Evolutionary conservation across 1,140 invertebrate genomes (phyloP).

Genomic region (Hydropsyche tenuis): DNA sequence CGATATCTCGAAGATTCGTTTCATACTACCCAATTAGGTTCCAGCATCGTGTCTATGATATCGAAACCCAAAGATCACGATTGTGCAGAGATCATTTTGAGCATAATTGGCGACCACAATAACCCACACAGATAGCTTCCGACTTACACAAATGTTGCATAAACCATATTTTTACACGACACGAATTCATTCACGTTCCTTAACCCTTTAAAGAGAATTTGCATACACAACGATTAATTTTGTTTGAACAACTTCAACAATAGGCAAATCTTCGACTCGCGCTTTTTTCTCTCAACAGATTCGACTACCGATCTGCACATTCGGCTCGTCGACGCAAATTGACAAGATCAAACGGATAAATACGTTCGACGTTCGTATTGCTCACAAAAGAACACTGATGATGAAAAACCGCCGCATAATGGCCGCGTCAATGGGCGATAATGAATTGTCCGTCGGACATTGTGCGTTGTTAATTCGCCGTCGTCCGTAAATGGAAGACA

Average conservation of each 20-base stretch:
- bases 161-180: too few species aligned
- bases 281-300: not conserved
- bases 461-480: conserved; percentile 12
- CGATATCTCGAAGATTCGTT: conserved; percentile 2
- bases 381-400: conserved; percentile 13
- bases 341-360: conserved; percentile 5
- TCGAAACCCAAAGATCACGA: not conserved
- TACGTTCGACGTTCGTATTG: not conserved
- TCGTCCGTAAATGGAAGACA: not conserved
- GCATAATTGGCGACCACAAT: not conserved
- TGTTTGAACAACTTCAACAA: too few species aligned
- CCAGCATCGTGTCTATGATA: conserved; percentile 17
- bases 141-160: too few species aligned
- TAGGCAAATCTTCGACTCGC: too few species aligned
- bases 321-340: conserved; percentile 10
- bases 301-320: not conserved
- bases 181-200: too few species aligned
- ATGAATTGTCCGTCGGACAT: conserved; percentile 1
- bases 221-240: too few species aligned
- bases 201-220: too few species aligned
- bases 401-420: conserved; percentile 21
- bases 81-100: not conserved
- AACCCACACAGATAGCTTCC: too few species aligned
- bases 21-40: conserved; percentile 9
- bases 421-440: conserved; percentile 13